phyloP scores from a whole-genome alignment of 2,888 invertebrate genomes.

The Ernsta delagoae region DNA sequence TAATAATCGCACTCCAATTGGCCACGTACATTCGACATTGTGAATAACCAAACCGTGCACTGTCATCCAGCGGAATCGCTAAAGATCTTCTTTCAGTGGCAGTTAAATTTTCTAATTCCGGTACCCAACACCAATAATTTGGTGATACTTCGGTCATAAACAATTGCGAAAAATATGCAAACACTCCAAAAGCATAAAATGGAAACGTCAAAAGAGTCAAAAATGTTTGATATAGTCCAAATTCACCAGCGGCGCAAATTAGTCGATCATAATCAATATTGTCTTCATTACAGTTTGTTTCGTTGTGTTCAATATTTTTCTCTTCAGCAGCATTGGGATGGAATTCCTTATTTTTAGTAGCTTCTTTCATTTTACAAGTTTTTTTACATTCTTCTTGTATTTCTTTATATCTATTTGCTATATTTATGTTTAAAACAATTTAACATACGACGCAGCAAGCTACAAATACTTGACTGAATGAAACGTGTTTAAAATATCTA shows the following conservation, averaged over 20 bases:
- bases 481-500: background rate
- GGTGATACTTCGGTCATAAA: conserved; percentile 65
- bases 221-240: conserved; percentile 61
- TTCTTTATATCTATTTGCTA: background rate
- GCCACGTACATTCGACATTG: conserved; percentile 59
- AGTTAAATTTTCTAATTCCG: conserved; percentile 62
- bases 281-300: conserved; percentile 12
- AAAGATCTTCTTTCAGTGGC: conserved; percentile 55
- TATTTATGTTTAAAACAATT: too few relatives aligned
- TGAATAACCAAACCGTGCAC: conserved; percentile 59
- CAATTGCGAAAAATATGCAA: conserved; percentile 61
- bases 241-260: conserved; percentile 62
- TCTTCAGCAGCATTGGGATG: background rate
- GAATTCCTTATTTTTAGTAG: background rate
- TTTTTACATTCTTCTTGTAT: background rate
- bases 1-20: conserved; percentile 62
- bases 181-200: conserved; percentile 62
- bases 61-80: conserved; percentile 57
- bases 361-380: background rate
- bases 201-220: conserved; percentile 59
- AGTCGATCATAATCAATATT: conserved; percentile 60
- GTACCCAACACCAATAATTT: conserved; percentile 69
- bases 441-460: background rate
- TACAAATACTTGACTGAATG: background rate
- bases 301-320: background rate